Evolutionary conservation across 2,888 invertebrate genomes (phyloP).

Genomic region (Morinoia aosen): DNA sequence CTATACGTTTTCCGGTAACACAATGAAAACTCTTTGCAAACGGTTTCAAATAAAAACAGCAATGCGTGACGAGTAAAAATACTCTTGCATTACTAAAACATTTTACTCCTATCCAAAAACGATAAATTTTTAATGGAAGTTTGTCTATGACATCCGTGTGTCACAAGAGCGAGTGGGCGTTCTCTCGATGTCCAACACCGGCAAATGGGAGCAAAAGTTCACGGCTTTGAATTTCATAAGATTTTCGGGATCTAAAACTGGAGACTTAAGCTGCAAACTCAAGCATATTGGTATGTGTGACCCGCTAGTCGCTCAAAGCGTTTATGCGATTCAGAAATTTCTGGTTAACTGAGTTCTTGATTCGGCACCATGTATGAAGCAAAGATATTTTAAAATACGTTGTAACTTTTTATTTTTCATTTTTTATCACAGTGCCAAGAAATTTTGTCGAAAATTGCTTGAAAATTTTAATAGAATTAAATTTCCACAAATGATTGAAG

Average conservation of each 20-base stretch:
- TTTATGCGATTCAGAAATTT: not conserved
- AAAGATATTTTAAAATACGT: no score
- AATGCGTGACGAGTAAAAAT: no score
- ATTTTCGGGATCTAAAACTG: not conserved
- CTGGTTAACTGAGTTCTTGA: not conserved
- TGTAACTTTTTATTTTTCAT: no score
- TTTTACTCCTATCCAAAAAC: not conserved
- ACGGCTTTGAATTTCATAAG: slow-evolving; percentile 24
- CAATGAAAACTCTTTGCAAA: not conserved
- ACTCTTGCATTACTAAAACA: not conserved
- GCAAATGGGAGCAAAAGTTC: slow-evolving; percentile 47
- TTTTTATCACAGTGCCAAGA: no score
- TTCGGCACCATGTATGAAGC: not conserved
- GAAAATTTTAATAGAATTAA: no score
- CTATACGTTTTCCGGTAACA: not conserved
- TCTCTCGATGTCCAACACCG: not conserved
- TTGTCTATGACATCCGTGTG: not conserved
- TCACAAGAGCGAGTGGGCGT: not conserved
- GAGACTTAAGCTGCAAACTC: not conserved
- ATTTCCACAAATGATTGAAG: no score
- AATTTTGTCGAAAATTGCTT: no score
- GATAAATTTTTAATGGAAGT: not conserved
- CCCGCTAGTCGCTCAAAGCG: not conserved
- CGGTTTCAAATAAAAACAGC: not conserved
- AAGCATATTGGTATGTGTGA: not conserved